These are phyloP conservation scores for Leptura quadrifasciata DNA, from an alignment of 2,888 invertebrate species.

Conservation along the genomic window DNA sequence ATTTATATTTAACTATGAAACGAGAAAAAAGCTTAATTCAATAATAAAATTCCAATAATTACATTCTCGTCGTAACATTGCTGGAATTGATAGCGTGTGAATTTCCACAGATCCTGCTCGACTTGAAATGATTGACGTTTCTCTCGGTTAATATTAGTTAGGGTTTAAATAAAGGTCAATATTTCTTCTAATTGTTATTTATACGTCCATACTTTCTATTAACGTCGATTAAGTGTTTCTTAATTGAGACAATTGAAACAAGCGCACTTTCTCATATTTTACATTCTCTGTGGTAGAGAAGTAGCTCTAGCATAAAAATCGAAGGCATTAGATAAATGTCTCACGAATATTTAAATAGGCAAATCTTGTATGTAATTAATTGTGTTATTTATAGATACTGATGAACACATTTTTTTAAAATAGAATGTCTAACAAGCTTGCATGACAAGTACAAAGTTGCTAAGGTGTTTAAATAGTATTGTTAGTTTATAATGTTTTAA, in stretches of 20 bases:
- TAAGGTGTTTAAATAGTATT: not conserved
- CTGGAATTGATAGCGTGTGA: conserved; percentile 39
- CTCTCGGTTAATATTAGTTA: conserved; percentile 14
- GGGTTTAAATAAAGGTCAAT: conserved; percentile 25
- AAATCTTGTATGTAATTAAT: not conserved
- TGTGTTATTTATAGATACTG: not conserved
- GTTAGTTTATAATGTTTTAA: no score
- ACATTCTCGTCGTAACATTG: conserved; percentile 17
- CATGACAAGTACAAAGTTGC: not conserved
- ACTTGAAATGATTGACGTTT: conserved; percentile 21
- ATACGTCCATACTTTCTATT: conserved; percentile 48
- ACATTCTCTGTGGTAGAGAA: conserved; percentile 12
- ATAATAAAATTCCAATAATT: conserved; percentile 29
- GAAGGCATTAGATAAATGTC: conserved; percentile 13
- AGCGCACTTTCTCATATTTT: conserved; percentile 34
- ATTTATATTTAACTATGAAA: conserved; percentile 40
- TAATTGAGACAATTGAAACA: conserved; percentile 46
- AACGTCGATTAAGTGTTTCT: conserved; percentile 44
- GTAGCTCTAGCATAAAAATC: not conserved
- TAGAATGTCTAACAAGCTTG: not conserved
- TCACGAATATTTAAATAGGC: conserved; percentile 5
- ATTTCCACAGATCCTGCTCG: conserved; percentile 27
- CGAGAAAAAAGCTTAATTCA: conserved; percentile 25
- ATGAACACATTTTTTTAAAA: not conserved
- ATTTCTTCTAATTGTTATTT: conserved; percentile 51